Evolutionary conservation across 2,113 vertebrate genomes (phyloP).

Genomic region (Grammomys dolichurus): DNA sequence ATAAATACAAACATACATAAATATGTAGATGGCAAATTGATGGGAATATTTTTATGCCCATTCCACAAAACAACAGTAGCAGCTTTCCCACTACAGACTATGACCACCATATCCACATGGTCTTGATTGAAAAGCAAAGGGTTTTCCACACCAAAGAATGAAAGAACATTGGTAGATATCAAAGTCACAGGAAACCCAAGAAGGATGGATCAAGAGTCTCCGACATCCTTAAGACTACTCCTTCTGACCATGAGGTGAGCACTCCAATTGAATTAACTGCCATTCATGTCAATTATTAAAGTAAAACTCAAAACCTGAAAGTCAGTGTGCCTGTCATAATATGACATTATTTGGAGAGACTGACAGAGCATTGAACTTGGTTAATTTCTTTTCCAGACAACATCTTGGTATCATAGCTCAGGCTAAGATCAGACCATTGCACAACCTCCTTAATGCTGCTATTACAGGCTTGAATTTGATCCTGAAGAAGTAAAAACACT

Average conservation of each 20-base stretch:
- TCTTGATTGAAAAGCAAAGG: not conserved
- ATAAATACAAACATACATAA: not conserved
- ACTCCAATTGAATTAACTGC: not conserved
- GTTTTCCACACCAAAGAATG: not conserved
- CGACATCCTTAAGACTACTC: not conserved
- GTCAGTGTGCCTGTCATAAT: not conserved
- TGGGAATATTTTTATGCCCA: not conserved
- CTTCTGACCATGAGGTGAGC: not conserved
- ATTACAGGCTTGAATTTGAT: not conserved
- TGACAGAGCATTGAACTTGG: not conserved
- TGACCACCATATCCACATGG: not conserved
- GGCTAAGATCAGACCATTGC: not conserved
- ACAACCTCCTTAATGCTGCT: not conserved
- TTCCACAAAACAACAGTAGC: not conserved
- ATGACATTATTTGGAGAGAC: not conserved
- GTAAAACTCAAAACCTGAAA: not conserved
- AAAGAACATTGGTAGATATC: not conserved
- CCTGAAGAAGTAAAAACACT: not conserved
- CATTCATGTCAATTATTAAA: not conserved
- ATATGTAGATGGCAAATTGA: not conserved
- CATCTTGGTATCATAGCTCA: not conserved
- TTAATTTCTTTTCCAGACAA: not conserved
- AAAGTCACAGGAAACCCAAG: not conserved
- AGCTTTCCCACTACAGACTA: not conserved
- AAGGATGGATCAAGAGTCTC: not conserved